Percentiles rank a stretch among this genome's conserved stretches.
These are phyloP conservation scores for Taphrorychus bicolor DNA, from an alignment of 2,888 invertebrate species.

Conservation along the genomic window DNA sequence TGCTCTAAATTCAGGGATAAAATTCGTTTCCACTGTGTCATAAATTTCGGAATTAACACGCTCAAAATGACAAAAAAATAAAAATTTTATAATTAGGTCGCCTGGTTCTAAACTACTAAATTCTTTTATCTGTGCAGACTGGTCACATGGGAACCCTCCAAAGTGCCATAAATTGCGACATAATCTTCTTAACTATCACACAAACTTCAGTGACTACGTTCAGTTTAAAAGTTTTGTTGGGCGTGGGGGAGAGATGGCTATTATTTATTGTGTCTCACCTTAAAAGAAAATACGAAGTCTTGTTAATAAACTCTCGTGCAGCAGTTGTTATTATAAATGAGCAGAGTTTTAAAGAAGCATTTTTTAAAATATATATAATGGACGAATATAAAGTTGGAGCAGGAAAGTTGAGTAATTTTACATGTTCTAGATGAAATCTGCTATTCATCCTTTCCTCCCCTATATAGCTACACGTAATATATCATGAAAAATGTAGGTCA, in stretches of 20 bases:
- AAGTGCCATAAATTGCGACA: neutral
- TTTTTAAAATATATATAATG: neutral
- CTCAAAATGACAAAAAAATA: too few relatives aligned
- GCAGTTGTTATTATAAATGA: neutral
- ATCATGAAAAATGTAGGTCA: constrained; percentile 4
- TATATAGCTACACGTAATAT: neutral
- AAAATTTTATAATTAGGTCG: neutral
- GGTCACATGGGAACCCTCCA: neutral
- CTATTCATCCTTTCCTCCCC: neutral
- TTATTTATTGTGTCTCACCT: neutral
- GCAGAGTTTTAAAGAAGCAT: neutral
- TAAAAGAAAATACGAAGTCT: neutral
- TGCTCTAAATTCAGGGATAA: neutral
- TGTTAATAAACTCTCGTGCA: neutral
- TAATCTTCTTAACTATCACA: neutral
- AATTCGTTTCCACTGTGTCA: neutral
- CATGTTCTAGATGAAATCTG: neutral
- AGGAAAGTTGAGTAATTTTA: neutral
- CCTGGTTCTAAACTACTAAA: neutral
- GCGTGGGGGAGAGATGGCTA: neutral
- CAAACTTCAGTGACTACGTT: neutral
- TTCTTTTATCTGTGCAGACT: neutral
- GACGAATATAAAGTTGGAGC: neutral
- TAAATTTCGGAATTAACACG: neutral
- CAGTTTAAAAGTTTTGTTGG: neutral